These are phyloP conservation scores for Hirtodrosophila duncani DNA, from an alignment of 2,888 invertebrate species.

Conservation along the genomic window DNA sequence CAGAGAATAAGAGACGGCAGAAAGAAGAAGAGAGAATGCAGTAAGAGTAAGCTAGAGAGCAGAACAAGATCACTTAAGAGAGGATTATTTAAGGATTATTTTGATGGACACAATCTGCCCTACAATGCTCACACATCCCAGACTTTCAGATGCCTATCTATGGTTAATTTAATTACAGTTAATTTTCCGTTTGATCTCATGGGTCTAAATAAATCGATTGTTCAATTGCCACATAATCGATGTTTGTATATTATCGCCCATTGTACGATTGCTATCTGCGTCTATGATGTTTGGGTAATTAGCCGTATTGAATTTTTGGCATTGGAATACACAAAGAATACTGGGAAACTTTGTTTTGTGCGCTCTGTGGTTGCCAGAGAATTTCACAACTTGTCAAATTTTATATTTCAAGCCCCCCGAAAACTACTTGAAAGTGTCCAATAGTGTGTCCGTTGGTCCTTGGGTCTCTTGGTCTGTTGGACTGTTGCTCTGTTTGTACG, in stretches of 20 bases:
- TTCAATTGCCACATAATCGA: too few species aligned
- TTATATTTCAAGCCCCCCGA: conserved; percentile 42
- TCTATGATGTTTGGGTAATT: conserved; percentile 65
- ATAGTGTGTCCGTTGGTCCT: conserved; percentile 9
- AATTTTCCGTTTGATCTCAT: too few species aligned
- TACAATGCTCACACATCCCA: too few species aligned
- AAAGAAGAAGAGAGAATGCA: too few species aligned
- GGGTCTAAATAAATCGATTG: conserved; percentile 2
- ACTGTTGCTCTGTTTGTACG: conserved; percentile 9
- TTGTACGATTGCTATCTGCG: conserved; percentile 18
- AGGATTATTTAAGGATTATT: too few species aligned
- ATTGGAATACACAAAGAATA: conserved; percentile 63
- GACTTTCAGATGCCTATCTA: too few species aligned
- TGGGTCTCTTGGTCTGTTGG: too few species aligned
- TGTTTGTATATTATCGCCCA: conserved; percentile 10
- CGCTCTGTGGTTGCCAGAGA: conserved; percentile 59
- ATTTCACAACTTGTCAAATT: conserved; percentile 72
- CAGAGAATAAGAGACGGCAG: too few species aligned
- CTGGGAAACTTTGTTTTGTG: conserved; percentile 57
- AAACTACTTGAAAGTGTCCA: conserved; percentile 18
- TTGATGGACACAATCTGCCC: too few species aligned
- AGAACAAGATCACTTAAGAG: too few species aligned
- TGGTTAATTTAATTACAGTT: too few species aligned
- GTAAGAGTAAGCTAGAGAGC: too few species aligned
- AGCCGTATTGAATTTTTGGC: conserved; percentile 68